These are phyloP conservation scores for Sebastiscus tertius DNA, from an alignment of 2,797 vertebrate genomes.

Conservation along the genomic window DNA sequence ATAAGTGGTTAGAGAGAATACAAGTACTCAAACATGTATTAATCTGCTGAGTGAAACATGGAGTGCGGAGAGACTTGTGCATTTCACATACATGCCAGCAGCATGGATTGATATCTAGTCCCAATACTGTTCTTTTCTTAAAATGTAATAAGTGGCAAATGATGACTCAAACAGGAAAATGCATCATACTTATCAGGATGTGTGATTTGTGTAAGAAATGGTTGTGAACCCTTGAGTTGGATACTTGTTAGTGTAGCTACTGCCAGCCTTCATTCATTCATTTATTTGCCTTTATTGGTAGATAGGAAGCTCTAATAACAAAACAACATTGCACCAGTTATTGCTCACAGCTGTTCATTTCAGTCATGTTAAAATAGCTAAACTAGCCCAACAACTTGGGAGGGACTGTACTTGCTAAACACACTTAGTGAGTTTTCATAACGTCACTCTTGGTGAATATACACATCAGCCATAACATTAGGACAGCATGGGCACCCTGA, in stretches of 20 bases:
- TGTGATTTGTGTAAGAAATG: background rate
- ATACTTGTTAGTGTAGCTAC: background rate
- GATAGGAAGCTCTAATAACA: background rate
- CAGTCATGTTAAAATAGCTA: background rate
- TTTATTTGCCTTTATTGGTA: background rate
- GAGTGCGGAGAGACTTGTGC: background rate
- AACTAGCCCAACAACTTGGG: constrained; percentile 16
- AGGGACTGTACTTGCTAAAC: background rate
- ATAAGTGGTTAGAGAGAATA: background rate
- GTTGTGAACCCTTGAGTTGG: background rate
- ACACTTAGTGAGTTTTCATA: background rate
- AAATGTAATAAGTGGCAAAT: background rate
- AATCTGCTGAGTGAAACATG: background rate
- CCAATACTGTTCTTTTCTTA: background rate
- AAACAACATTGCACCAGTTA: background rate
- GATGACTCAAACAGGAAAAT: background rate
- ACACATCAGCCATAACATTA: too few relatives aligned
- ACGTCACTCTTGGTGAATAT: background rate
- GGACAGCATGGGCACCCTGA: too few relatives aligned
- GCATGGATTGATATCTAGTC: background rate
- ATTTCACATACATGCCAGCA: background rate
- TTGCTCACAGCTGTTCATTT: background rate
- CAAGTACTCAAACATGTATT: background rate
- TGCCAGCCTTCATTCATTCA: background rate
- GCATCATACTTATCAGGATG: background rate